phyloP scores from a whole-genome alignment of 2,797 vertebrate genomes.

The Pangasius mekongensis region DNA sequence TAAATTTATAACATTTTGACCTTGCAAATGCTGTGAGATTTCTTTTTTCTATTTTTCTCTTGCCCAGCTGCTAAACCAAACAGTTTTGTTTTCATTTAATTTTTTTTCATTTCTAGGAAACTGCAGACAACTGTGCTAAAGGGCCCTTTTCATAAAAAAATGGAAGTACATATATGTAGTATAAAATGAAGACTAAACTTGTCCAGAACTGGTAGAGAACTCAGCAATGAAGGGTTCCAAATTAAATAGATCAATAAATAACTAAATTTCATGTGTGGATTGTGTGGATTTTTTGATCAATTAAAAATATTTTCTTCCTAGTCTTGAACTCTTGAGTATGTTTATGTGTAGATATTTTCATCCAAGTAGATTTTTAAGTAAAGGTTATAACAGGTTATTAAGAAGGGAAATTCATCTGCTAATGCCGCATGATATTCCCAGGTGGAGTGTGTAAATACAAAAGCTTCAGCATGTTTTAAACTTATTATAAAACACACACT shows the following conservation, averaged over 20 bases:
- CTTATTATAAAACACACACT: constrained; percentile 64
- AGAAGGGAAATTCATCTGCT: not conserved
- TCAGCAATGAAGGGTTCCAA: not conserved
- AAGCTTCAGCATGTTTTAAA: constrained; percentile 58
- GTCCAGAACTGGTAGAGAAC: not conserved
- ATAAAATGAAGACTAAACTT: not conserved
- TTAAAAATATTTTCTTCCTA: not conserved
- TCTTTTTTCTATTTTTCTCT: not conserved
- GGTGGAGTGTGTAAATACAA: constrained; percentile 56
- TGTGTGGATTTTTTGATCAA: not conserved
- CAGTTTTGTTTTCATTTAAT: not conserved
- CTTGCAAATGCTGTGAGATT: not conserved
- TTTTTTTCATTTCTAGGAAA: not conserved
- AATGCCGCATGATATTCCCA: constrained; percentile 47
- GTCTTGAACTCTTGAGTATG: not conserved
- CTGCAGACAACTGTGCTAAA: not conserved
- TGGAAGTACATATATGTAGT: not conserved
- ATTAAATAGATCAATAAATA: not conserved
- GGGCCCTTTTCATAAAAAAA: not conserved
- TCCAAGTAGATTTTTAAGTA: not conserved
- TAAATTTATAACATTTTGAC: not conserved
- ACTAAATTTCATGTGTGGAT: not conserved
- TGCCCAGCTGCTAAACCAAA: not conserved
- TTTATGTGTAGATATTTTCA: not conserved
- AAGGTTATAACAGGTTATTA: not conserved